Evolutionary conservation across 2,888 invertebrate species (phyloP).

Genomic region (Brachyptera putata): DNA sequence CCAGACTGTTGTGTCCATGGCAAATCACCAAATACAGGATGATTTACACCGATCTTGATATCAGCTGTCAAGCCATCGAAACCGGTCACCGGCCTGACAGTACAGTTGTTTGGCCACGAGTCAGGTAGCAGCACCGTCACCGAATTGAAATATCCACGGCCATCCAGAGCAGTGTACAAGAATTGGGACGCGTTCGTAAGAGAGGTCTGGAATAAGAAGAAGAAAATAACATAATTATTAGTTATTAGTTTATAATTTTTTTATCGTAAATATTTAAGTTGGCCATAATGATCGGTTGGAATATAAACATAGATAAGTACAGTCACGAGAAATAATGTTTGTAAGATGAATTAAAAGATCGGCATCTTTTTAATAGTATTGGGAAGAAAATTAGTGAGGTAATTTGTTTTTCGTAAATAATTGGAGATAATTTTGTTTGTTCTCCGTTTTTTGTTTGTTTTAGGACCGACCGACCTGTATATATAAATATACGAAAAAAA

Average conservation of each 20-base stretch:
- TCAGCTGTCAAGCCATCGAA: constrained; percentile 53
- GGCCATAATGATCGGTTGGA: not conserved
- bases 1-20: constrained; percentile 60
- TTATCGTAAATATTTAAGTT: not conserved
- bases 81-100: constrained; percentile 42
- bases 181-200: constrained; percentile 54
- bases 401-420: no score
- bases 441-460: no score
- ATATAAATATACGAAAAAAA: no score
- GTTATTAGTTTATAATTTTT: not conserved
- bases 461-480: no score
- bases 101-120: constrained; percentile 54
- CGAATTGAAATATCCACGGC: constrained; percentile 53
- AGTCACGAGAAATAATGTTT: no score
- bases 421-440: no score
- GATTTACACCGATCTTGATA: constrained; percentile 49
- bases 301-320: no score
- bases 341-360: no score
- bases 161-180: constrained; percentile 54
- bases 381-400: no score
- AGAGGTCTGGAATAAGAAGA: constrained; percentile 45
- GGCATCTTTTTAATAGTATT: no score
- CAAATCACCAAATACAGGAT: constrained; percentile 49
- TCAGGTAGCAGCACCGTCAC: constrained; percentile 57
- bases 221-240: constrained; percentile 4